These are phyloP conservation scores for Ophion costatus DNA, from an alignment of 2,888 invertebrate genomes.

Conservation along the genomic window DNA sequence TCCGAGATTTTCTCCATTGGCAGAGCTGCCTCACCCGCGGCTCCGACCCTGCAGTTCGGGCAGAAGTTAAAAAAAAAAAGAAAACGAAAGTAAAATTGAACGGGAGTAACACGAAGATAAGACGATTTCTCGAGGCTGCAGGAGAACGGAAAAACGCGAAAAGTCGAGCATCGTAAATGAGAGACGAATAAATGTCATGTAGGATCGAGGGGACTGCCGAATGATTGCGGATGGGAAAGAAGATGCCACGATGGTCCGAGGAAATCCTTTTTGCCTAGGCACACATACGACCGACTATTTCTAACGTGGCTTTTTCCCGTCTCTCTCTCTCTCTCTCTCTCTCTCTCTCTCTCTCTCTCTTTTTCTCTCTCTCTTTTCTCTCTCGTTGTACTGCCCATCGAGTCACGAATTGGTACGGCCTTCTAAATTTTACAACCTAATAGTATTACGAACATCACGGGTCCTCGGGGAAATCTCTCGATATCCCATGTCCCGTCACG, in stretches of 20 bases:
- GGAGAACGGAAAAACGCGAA: constrained; percentile 32
- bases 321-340: background rate
- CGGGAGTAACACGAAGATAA: constrained; percentile 33
- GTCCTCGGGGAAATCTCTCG: constrained; percentile 75
- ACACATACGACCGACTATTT: constrained; percentile 13
- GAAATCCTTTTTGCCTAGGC: constrained; percentile 22
- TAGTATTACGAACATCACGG: constrained; percentile 71
- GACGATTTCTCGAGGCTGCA: constrained; percentile 35
- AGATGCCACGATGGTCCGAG: constrained; percentile 36
- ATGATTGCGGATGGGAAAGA: constrained; percentile 34
- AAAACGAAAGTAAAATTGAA: constrained; percentile 23
- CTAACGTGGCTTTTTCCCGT: constrained; percentile 17
- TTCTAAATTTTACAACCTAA: constrained; percentile 74
- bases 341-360: constrained; percentile 4
- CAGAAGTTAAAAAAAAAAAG: background rate
- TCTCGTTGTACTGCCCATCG: constrained; percentile 45
- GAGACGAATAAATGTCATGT: constrained; percentile 48
- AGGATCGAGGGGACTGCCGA: constrained; percentile 1
- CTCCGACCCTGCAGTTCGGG: background rate
- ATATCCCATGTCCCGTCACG: constrained; percentile 68
- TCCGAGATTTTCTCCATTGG: background rate
- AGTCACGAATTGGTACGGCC: constrained; percentile 61
- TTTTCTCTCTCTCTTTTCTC: constrained; percentile 13
- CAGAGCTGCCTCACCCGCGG: background rate
- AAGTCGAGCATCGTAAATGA: constrained; percentile 9